Evolutionary conservation across 1,140 invertebrate genomes (phyloP).

Genomic region (Cheumatopsyche charites): DNA sequence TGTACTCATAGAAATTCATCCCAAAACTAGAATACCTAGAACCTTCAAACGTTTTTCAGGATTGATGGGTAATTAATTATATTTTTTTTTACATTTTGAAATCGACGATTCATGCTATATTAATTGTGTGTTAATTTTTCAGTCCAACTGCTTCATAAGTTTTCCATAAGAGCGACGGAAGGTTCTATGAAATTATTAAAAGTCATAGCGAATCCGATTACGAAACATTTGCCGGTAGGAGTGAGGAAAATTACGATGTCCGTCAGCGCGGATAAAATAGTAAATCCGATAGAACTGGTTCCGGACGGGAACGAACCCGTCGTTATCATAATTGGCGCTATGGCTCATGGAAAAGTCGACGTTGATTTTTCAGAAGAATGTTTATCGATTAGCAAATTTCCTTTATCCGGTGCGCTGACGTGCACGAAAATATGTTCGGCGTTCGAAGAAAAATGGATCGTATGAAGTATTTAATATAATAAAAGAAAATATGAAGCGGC

Average conservation of each 20-base stretch:
- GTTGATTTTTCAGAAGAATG: conserved; percentile 91
- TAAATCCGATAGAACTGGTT: conserved; percentile 81
- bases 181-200: conserved; percentile 90
- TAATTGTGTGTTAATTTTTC: conserved; percentile 53
- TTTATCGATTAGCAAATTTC: conserved; percentile 94
- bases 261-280: conserved; percentile 80
- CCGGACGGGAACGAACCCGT: conserved; percentile 81
- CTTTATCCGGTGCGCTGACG: conserved; percentile 93
- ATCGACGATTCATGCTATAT: neutral
- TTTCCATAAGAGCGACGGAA: conserved; percentile 88
- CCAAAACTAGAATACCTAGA: conserved; percentile 96
- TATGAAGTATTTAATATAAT: too few species aligned
- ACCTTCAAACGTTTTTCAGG: conserved; percentile 99
- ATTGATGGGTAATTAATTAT: conserved; percentile 80
- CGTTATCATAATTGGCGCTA: conserved; percentile 92
- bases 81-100: too few species aligned
- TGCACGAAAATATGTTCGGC: conserved; percentile 96
- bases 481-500: too few species aligned
- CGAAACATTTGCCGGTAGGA: conserved; percentile 93
- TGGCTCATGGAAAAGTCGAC: conserved; percentile 94
- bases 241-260: conserved; percentile 91
- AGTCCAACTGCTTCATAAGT: conserved; percentile 97
- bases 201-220: conserved; percentile 97
- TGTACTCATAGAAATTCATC: conserved; percentile 98
- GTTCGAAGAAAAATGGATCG: conserved; percentile 93